Conservation (phyloP, 2,797 vertebrate genomes). For the Avahi laniger region DNA sequence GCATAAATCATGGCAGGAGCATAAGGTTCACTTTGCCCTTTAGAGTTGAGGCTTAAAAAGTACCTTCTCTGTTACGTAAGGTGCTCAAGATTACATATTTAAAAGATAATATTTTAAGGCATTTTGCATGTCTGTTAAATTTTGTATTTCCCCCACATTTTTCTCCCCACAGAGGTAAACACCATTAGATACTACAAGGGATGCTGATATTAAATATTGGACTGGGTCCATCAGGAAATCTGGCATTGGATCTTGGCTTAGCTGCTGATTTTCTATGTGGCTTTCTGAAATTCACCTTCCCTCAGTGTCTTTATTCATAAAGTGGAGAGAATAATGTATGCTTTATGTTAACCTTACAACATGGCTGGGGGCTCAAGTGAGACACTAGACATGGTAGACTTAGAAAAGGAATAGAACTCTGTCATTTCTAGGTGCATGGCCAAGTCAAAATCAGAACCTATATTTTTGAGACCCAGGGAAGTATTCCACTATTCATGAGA, state of each 20-base stretch:
- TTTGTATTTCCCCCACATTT: background rate
- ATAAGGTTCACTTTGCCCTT: background rate
- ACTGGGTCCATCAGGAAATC: conserved; percentile 47
- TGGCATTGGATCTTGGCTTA: conserved; percentile 13
- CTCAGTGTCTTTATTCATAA: conserved; percentile 40
- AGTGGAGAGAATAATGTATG: background rate
- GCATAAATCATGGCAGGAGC: background rate
- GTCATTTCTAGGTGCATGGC: background rate
- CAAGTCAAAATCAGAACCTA: conserved; percentile 37
- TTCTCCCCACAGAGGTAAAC: conserved; percentile 6
- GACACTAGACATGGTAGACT: background rate
- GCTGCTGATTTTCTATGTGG: background rate
- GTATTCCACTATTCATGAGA: background rate
- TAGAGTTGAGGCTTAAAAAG: background rate
- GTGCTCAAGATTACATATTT: background rate
- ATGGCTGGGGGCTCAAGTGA: background rate
- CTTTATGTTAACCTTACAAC: conserved; percentile 28
- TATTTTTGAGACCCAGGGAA: background rate
- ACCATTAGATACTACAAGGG: background rate
- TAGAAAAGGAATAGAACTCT: background rate
- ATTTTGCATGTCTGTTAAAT: background rate
- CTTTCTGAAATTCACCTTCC: conserved; percentile 19
- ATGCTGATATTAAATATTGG: background rate
- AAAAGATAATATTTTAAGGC: background rate
- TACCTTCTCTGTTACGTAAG: conserved; percentile 28